Evolutionary conservation across 2,888 invertebrate species (phyloP).

Genomic region (Macrostomum cliftonense): DNA sequence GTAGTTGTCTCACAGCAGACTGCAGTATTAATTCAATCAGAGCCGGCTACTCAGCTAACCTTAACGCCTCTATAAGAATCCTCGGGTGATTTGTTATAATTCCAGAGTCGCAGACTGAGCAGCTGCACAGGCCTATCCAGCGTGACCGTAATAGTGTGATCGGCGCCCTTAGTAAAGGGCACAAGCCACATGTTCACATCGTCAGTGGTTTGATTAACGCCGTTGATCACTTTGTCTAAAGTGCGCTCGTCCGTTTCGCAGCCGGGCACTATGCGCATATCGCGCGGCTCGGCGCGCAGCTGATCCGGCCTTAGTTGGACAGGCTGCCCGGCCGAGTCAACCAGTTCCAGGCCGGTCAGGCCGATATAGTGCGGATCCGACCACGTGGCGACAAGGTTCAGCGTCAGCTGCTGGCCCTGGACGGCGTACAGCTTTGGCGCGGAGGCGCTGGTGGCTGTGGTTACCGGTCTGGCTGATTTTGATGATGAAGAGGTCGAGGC

Average conservation of each 20-base stretch:
- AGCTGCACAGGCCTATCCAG: conserved; percentile 25
- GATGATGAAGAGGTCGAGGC: conserved; percentile 3
- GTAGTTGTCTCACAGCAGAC: no score
- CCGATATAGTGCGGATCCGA: conserved; percentile 39
- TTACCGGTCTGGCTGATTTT: not conserved
- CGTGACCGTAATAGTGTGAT: conserved; percentile 24
- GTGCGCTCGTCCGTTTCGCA: conserved; percentile 32
- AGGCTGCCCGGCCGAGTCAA: conserved; percentile 33
- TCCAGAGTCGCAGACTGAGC: conserved; percentile 49
- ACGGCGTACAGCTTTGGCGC: not conserved
- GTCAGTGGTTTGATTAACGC: conserved; percentile 50
- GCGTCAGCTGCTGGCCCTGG: conserved; percentile 15
- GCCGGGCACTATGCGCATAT: conserved; percentile 27
- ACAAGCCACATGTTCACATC: conserved; percentile 45
- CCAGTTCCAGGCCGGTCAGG: conserved; percentile 39
- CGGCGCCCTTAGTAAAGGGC: conserved; percentile 26
- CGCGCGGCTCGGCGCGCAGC: conserved; percentile 40
- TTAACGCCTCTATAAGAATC: conserved; percentile 40
- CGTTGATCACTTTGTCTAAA: conserved; percentile 46
- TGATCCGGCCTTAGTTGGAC: conserved; percentile 23
- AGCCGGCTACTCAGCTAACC: no score
- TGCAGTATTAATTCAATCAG: not conserved
- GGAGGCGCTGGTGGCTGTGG: not conserved
- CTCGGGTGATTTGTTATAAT: conserved; percentile 58
- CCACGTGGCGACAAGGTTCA: conserved; percentile 40